phyloP scores from a whole-genome alignment of 1,140 invertebrate species.

The Lordiphosa clarofinis region DNA sequence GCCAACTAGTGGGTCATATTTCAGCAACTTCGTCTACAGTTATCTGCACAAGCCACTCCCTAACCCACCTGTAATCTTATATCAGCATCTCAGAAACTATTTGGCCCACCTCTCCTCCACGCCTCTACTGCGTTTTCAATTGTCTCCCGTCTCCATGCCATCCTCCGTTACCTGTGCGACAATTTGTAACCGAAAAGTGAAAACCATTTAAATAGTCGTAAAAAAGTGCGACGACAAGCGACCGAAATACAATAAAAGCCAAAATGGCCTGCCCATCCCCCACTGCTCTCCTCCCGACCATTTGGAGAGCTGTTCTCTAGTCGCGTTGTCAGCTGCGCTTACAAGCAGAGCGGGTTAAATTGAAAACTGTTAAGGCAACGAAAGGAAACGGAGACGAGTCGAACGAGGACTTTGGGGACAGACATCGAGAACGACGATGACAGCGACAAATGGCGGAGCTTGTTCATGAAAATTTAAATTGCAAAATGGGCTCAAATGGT shows the following conservation, averaged over 20 bases:
- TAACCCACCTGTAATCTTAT: constrained; percentile 9
- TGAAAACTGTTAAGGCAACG: constrained; percentile 63
- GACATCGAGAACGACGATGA: constrained; percentile 37
- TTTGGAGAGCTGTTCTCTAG: constrained; percentile 25
- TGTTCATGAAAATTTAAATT: constrained; percentile 77
- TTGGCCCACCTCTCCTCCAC: neutral
- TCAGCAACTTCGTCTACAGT: neutral
- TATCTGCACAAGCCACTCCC: neutral
- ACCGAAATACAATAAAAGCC: constrained; percentile 68
- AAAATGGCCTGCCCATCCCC: constrained; percentile 29
- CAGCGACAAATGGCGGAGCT: constrained; percentile 68
- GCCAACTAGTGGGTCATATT: constrained; percentile 6
- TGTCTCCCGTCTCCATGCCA: neutral
- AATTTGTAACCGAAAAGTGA: constrained; percentile 64
- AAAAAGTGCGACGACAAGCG: constrained; percentile 69
- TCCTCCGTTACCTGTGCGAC: constrained; percentile 29
- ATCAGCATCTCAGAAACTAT: constrained; percentile 2
- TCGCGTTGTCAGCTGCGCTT: constrained; percentile 67
- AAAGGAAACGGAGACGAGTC: constrained; percentile 17
- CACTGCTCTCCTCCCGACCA: neutral
- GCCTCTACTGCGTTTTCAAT: constrained; percentile 2
- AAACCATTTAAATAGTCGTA: constrained; percentile 74
- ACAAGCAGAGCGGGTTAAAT: constrained; percentile 62
- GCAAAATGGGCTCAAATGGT: constrained; percentile 64
- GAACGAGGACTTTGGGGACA: constrained; percentile 15